Conservation (phyloP, 2,113 vertebrate genomes). For the Pungitius pungitius region DNA sequence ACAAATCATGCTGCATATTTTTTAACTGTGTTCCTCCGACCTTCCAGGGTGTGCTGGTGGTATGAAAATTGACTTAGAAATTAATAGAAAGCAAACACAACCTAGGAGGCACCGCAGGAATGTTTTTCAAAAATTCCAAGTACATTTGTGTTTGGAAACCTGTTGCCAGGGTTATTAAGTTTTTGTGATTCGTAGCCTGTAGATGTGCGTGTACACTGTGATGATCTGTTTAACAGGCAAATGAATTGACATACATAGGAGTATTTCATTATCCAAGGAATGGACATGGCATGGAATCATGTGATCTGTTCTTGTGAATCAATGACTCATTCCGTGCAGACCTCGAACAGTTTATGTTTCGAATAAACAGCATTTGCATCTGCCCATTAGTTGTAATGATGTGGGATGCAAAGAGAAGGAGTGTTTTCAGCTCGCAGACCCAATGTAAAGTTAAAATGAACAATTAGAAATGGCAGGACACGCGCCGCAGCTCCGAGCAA, state of each 20-base stretch:
- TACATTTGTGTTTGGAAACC: background rate
- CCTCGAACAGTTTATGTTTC: background rate
- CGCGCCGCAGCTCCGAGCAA: background rate
- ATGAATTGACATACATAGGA: too few species aligned
- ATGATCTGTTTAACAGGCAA: background rate
- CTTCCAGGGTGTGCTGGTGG: background rate
- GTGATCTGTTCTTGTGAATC: background rate
- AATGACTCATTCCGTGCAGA: background rate
- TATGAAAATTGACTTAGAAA: background rate
- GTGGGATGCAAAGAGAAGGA: background rate
- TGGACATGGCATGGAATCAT: background rate
- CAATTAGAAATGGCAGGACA: conserved; percentile 17
- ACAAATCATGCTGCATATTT: background rate
- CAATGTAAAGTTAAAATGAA: conserved; percentile 32
- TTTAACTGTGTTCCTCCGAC: background rate
- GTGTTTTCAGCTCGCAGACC: conserved; percentile 3
- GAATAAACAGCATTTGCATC: background rate
- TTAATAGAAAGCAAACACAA: background rate
- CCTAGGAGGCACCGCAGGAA: background rate
- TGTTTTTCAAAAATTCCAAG: background rate
- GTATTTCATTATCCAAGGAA: background rate
- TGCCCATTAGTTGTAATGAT: background rate
- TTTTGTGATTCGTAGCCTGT: background rate
- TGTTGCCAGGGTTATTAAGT: conserved; percentile 5
- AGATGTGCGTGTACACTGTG: background rate